These are phyloP conservation scores for Ascidia mentula DNA, from an alignment of 23 tunicate species.

Conservation along the genomic window DNA sequence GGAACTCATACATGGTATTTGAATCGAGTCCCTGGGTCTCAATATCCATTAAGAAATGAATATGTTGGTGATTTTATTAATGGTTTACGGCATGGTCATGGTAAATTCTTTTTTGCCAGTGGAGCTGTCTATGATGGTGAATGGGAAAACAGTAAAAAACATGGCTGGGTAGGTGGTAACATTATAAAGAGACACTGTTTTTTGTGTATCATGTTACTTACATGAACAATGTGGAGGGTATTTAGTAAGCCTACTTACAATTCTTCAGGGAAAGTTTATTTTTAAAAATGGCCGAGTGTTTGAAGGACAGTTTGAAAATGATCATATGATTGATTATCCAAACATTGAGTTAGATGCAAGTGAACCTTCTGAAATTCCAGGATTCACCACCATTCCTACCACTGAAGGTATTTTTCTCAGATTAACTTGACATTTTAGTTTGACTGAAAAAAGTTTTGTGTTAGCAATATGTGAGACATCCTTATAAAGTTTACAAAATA, in stretches of 20 bases:
- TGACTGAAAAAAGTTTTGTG: too few relatives aligned
- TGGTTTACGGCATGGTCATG: constrained; percentile 84
- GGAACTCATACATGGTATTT: constrained; percentile 97
- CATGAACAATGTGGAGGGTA: neutral
- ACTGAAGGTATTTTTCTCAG: neutral
- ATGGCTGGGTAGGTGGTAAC: constrained; percentile 73
- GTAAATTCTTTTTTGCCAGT: constrained; percentile 94
- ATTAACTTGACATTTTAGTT: too few relatives aligned
- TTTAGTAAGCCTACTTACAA: neutral
- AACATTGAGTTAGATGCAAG: constrained; percentile 51
- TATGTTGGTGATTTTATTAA: constrained; percentile 90
- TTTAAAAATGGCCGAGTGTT: constrained; percentile 93
- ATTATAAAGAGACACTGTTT: neutral
- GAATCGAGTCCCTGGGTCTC: constrained; percentile 94
- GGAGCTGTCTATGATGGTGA: constrained; percentile 95
- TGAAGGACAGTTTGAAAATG: constrained; percentile 97
- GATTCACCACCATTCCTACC: neutral
- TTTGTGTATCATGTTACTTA: neutral
- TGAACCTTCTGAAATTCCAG: constrained; percentile 46
- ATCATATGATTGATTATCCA: constrained; percentile 95
- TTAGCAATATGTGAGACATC: too few relatives aligned
- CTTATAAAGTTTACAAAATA: too few relatives aligned
- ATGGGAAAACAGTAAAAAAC: constrained; percentile 88
- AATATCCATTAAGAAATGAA: constrained; percentile 88
- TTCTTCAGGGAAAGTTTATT: constrained; percentile 80